Evolutionary conservation across 1,140 invertebrate genomes (phyloP).

Genomic region (Ceratitis capitata): DNA sequence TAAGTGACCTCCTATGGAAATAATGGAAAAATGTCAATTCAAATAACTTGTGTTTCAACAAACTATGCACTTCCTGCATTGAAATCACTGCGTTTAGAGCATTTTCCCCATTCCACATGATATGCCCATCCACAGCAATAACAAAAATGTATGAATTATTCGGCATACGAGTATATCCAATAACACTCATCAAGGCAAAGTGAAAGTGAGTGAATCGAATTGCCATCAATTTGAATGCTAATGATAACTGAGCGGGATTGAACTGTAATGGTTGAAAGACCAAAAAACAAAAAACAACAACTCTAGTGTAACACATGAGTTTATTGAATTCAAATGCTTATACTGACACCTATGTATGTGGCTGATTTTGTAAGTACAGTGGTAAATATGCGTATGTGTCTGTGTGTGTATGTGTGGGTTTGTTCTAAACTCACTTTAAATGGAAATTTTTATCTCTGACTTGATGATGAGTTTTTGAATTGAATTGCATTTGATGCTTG

Average conservation of each 20-base stretch:
- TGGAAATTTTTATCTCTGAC: neutral
- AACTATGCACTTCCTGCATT: neutral
- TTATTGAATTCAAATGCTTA: neutral
- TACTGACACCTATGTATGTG: too few species aligned
- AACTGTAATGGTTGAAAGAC: neutral
- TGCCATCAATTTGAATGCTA: neutral
- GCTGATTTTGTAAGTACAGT: too few species aligned
- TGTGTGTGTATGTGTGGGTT: too few species aligned
- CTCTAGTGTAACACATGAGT: neutral
- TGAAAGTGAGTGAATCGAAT: conserved; percentile 11
- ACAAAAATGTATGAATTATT: neutral
- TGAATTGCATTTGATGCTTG: conserved; percentile 24
- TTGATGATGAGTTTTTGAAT: conserved; percentile 15
- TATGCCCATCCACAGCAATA: too few species aligned
- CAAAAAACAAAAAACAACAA: too few species aligned
- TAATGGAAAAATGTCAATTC: too few species aligned
- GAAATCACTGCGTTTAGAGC: too few species aligned
- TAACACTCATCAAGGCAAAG: neutral
- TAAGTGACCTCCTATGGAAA: too few species aligned
- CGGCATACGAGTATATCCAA: neutral
- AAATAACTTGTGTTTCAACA: neutral
- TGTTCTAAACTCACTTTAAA: conserved; percentile 21
- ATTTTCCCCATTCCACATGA: too few species aligned
- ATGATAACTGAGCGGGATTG: neutral
- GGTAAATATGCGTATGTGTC: too few species aligned